Percentiles rank a stretch among this genome's conserved stretches.
These are phyloP conservation scores for Epinephelus moara DNA, from an alignment of 2,113 vertebrate species.

Conservation along the genomic window DNA sequence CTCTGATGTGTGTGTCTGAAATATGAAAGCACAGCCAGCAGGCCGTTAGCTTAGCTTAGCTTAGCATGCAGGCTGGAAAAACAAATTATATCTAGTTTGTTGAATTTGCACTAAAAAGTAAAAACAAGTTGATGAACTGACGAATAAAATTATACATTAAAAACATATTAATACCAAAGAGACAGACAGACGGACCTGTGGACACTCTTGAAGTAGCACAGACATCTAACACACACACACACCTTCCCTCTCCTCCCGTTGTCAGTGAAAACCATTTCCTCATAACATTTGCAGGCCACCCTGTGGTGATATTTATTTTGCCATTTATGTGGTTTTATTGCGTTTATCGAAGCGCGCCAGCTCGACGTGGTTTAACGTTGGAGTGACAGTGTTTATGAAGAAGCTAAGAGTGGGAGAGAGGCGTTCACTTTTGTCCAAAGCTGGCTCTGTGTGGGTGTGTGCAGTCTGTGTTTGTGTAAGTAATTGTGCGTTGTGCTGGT, in stretches of 20 bases:
- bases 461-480: conserved; percentile 55
- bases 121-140: no score
- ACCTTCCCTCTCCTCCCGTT: conserved; percentile 11
- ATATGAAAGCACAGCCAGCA: no score
- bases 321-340: conserved; percentile 52
- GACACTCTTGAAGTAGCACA: neutral
- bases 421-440: conserved; percentile 17
- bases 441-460: conserved; percentile 45
- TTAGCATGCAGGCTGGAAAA: no score
- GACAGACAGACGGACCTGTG: neutral
- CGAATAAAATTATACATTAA: no score
- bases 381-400: conserved; percentile 60
- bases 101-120: no score
- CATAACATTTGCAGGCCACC: conserved; percentile 75
- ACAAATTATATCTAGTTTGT: no score
- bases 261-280: conserved; percentile 54
- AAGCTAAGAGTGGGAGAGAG: conserved; percentile 55
- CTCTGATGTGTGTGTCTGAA: no score
- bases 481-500: conserved; percentile 51
- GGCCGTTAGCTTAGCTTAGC: no score
- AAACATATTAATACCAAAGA: no score
- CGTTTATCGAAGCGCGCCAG: conserved; percentile 62
- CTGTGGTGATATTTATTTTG: conserved; percentile 73
- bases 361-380: conserved; percentile 45
- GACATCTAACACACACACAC: conserved; percentile 16